These are phyloP conservation scores for Dolichoris vasculosae DNA, from an alignment of 1,140 invertebrate species.

Conservation along the genomic window DNA sequence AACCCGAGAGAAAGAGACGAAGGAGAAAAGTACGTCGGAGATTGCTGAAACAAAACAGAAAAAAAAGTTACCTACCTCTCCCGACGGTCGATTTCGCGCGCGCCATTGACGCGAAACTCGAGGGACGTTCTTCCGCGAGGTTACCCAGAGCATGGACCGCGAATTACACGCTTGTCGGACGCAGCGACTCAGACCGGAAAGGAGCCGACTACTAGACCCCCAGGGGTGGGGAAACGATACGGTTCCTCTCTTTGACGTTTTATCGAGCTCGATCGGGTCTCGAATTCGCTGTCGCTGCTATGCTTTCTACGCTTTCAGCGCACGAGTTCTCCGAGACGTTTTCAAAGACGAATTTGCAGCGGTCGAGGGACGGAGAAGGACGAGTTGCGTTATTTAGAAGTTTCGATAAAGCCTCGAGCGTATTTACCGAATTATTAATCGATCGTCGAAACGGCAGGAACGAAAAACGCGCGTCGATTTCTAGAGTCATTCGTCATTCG, in stretches of 20 bases:
- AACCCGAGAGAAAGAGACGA: background rate
- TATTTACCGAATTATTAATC: background rate
- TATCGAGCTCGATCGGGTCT: constrained; percentile 26
- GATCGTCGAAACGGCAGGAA: background rate
- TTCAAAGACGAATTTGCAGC: background rate
- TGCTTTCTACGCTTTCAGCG: background rate
- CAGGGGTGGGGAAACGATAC: background rate
- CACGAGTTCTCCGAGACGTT: background rate
- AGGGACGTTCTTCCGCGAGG: constrained; percentile 66
- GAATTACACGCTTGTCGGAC: constrained; percentile 72
- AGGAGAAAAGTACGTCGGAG: background rate
- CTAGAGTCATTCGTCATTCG: too few relatives aligned
- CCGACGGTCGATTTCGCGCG: constrained; percentile 33
- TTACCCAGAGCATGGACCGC: constrained; percentile 61
- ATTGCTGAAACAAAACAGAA: background rate
- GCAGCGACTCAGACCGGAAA: constrained; percentile 54
- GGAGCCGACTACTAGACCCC: background rate
- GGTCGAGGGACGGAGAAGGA: background rate
- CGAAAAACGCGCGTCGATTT: too few relatives aligned
- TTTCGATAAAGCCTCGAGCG: background rate
- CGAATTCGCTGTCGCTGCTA: background rate
- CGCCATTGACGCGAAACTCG: constrained; percentile 24
- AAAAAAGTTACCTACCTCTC: background rate
- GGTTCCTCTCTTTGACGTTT: constrained; percentile 4
- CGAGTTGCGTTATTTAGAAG: background rate